phyloP scores from a whole-genome alignment of 2,797 vertebrate species.

The Pipistrellus pygmaeus region DNA sequence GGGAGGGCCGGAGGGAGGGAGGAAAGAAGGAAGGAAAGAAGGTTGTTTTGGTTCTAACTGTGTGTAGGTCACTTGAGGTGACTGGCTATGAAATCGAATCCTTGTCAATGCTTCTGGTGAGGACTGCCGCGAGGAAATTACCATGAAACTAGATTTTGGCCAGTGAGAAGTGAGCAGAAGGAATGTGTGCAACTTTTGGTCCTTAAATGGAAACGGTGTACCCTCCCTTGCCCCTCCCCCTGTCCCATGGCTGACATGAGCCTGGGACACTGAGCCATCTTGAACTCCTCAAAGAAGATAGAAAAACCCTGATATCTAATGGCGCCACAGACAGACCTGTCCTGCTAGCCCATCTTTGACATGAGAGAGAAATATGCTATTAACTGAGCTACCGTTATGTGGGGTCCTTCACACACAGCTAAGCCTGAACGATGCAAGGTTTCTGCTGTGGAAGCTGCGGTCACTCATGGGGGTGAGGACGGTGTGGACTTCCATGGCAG shows the following conservation, averaged over 20 bases:
- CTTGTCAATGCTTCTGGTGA: not conserved
- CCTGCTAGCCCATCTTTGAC: not conserved
- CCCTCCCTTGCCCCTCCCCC: not conserved
- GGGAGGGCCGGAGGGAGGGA: not conserved
- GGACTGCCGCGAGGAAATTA: not conserved
- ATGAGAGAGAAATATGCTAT: not conserved
- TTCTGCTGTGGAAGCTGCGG: not conserved
- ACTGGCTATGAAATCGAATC: not conserved
- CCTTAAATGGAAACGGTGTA: not conserved
- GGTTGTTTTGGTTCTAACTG: not conserved
- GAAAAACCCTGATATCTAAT: not conserved
- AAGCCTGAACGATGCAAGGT: not conserved
- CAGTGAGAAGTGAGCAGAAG: not conserved
- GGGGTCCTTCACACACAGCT: not conserved
- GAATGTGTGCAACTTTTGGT: not conserved
- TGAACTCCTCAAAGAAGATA: not conserved
- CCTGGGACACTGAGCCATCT: rapidly evolving
- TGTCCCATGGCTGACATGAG: not conserved
- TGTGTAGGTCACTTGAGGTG: not conserved
- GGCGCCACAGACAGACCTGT: not conserved
- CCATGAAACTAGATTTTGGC: not conserved
- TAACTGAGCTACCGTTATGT: not conserved
- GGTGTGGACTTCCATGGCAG: not conserved
- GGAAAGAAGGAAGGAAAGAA: not conserved
- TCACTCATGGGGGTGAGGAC: not conserved